phyloP scores from a whole-genome alignment of 2,888 invertebrate species.

The Tinea trinotella region DNA sequence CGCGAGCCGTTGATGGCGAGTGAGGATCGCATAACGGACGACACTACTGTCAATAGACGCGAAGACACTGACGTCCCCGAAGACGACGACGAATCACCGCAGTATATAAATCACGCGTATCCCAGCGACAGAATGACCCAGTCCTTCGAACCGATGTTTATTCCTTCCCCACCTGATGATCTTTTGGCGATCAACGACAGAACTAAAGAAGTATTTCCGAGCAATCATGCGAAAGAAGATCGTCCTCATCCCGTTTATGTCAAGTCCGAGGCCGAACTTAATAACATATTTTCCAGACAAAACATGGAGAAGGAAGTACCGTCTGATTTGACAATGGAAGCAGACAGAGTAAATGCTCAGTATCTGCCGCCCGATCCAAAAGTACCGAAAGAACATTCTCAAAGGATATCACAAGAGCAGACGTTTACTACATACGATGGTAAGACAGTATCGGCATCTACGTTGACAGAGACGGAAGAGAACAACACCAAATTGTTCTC shows the following conservation, averaged over 20 bases:
- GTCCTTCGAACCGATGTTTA: constrained; percentile 85
- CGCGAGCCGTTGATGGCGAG: constrained; percentile 65
- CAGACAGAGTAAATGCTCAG: constrained; percentile 79
- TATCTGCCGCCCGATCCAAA: constrained; percentile 80
- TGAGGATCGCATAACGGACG: constrained; percentile 62
- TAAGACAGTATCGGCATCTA: constrained; percentile 78
- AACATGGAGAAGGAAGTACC: constrained; percentile 57
- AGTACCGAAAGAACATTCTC: constrained; percentile 55
- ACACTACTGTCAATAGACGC: constrained; percentile 45
- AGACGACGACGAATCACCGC: constrained; percentile 58
- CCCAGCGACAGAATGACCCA: constrained; percentile 71
- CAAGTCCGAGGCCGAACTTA: constrained; percentile 44
- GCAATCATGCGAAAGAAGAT: constrained; percentile 60
- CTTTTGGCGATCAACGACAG: constrained; percentile 45
- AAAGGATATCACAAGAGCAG: constrained; percentile 47
- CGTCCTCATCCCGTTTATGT: constrained; percentile 65
- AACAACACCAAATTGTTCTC: constrained; percentile 43
- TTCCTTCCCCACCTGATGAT: constrained; percentile 83
- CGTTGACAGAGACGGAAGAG: constrained; percentile 71
- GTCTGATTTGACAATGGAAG: constrained; percentile 78
- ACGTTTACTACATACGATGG: constrained; percentile 84
- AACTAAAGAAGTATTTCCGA: constrained; percentile 57
- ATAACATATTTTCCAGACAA: constrained; percentile 49
- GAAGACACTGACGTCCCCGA: constrained; percentile 62
- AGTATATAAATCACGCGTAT: constrained; percentile 45